These are phyloP conservation scores for Dorcus hopei DNA, from an alignment of 2,888 invertebrate species.

Conservation along the genomic window DNA sequence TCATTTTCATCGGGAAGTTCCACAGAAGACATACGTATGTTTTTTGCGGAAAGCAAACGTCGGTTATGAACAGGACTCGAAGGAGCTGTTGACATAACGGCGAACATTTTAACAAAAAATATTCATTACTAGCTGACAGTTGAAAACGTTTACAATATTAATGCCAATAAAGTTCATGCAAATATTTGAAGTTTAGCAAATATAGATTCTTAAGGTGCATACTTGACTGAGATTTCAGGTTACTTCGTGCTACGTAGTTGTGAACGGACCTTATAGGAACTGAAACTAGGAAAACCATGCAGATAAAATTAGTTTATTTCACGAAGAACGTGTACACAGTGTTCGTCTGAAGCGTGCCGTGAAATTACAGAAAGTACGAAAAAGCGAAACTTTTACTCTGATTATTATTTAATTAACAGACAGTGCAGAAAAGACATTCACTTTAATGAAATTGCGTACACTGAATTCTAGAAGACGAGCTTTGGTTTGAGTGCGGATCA, in stretches of 20 bases:
- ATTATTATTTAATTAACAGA: not conserved
- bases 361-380: not conserved
- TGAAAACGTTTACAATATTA: no score
- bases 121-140: not conserved
- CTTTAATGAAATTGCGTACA: slow-evolving; percentile 49
- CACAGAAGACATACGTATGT: slow-evolving; percentile 89
- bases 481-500: slow-evolving; percentile 53
- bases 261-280: slow-evolving; percentile 39
- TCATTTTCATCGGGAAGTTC: slow-evolving; percentile 89
- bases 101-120: slow-evolving; percentile 8
- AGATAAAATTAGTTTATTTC: slow-evolving; percentile 8
- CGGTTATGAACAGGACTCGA: slow-evolving; percentile 90
- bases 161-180: not conserved
- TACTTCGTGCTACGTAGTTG: slow-evolving; percentile 41
- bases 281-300: slow-evolving; percentile 38
- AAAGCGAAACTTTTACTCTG: not conserved
- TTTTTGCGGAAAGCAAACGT: slow-evolving; percentile 73
- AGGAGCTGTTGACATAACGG: slow-evolving; percentile 60
- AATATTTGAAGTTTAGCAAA: not conserved
- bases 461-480: slow-evolving; percentile 59
- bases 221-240: slow-evolving; percentile 47
- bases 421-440: not conserved
- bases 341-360: not conserved
- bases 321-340: not conserved
- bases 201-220: slow-evolving; percentile 32